Conservation (phyloP, 2,113 vertebrate species). For the Eubucco bourcierii region DNA sequence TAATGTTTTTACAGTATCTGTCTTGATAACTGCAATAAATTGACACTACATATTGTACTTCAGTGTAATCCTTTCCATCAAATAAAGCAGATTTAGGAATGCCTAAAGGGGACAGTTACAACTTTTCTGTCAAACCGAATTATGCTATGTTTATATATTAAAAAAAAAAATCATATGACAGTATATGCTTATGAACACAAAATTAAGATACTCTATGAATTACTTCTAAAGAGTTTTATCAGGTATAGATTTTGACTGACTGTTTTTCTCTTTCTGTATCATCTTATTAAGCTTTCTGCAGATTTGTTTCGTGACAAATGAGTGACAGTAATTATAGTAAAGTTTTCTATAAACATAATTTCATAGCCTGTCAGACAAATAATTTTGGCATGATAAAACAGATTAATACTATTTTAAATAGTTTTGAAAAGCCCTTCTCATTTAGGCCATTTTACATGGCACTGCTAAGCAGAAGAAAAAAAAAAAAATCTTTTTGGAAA, state of each 20-base stretch:
- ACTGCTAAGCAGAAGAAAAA: background rate
- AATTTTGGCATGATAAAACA: background rate
- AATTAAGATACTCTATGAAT: background rate
- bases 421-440: background rate
- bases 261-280: no score
- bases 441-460: background rate
- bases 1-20: background rate
- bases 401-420: background rate
- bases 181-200: background rate
- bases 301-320: background rate
- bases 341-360: background rate
- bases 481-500: background rate
- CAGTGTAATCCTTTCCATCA: no score
- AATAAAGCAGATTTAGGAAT: background rate
- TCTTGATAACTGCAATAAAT: conserved; percentile 20
- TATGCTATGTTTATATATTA: background rate
- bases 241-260: background rate
- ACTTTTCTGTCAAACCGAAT: background rate
- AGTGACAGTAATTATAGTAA: background rate
- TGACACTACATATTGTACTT: background rate
- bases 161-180: conserved; percentile 6
- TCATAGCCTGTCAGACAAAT: background rate
- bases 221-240: background rate
- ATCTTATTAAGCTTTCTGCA: background rate
- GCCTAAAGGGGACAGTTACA: background rate